phyloP scores from a whole-genome alignment of 2,113 vertebrate species.

The Thunnus thynnus region DNA sequence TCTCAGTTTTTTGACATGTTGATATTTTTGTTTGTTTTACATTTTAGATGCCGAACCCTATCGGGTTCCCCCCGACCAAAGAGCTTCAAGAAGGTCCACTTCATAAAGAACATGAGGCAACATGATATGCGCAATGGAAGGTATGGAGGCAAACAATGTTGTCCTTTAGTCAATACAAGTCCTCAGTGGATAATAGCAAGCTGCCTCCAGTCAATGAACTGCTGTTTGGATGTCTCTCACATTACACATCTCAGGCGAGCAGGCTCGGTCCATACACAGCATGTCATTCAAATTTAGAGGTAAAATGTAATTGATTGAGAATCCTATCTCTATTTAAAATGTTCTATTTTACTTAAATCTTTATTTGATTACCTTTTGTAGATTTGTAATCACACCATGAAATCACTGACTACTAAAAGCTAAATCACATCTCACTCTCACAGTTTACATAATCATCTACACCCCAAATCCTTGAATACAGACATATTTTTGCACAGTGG shows the following conservation, averaged over 20 bases:
- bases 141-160: constrained; percentile 81
- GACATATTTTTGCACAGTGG: background rate
- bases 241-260: constrained; percentile 54
- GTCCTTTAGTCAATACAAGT: constrained; percentile 47
- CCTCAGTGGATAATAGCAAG: constrained; percentile 57
- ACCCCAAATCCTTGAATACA: constrained; percentile 5
- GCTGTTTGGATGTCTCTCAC: constrained; percentile 66
- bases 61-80: constrained; percentile 99
- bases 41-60: constrained; percentile 95
- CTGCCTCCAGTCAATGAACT: constrained; percentile 65
- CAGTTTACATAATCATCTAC: constrained; percentile 19
- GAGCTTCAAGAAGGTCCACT: constrained; percentile 99
- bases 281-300: constrained; percentile 10
- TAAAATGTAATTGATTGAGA: constrained; percentile 18
- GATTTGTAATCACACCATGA: background rate
- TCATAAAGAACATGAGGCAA: constrained; percentile 98
- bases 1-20: constrained; percentile 2
- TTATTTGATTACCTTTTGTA: constrained; percentile 31
- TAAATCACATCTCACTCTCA: constrained; percentile 16
- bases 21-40: constrained; percentile 38
- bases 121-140: constrained; percentile 97
- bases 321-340: background rate
- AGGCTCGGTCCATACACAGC: constrained; percentile 13
- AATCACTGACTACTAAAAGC: constrained; percentile 7
- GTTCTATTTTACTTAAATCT: background rate